phyloP scores from a whole-genome alignment of 2,888 invertebrate genomes.

The Mesoligia furuncula region DNA sequence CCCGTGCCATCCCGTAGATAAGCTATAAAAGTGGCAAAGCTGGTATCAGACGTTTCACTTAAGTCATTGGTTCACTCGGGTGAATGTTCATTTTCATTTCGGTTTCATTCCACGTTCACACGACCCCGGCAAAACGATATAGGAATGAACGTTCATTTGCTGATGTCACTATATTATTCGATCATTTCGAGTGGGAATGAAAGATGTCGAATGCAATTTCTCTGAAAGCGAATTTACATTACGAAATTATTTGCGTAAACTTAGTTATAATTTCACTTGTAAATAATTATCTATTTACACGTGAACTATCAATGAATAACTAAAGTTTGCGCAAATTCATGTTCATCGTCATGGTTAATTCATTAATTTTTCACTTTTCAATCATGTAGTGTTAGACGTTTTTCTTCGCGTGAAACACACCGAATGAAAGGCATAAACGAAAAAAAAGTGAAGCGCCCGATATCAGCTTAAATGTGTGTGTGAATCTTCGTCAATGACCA shows the following conservation, averaged over 20 bases:
- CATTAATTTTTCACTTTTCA: neutral
- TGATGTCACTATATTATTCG: neutral
- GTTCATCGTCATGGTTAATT: too few relatives aligned
- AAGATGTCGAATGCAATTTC: neutral
- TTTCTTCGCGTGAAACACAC: neutral
- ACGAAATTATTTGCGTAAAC: neutral
- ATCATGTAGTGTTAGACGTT: neutral
- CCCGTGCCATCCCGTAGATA: neutral
- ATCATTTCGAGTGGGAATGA: neutral
- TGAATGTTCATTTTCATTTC: neutral
- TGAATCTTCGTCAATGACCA: slow-evolving; percentile 53
- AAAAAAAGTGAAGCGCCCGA: neutral
- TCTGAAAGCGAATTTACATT: neutral
- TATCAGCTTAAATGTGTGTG: slow-evolving; percentile 42
- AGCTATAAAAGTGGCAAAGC: neutral
- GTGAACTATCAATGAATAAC: too few relatives aligned
- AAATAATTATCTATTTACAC: too few relatives aligned
- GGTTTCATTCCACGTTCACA: neutral
- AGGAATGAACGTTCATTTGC: neutral
- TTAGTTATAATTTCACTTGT: neutral
- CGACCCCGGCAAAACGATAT: too few relatives aligned
- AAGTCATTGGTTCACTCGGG: neutral
- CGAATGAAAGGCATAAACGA: neutral
- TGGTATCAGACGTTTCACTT: neutral
- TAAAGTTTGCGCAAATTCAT: too few relatives aligned